phyloP scores from a whole-genome alignment of 2,797 vertebrate genomes.

The Morus bassanus region DNA sequence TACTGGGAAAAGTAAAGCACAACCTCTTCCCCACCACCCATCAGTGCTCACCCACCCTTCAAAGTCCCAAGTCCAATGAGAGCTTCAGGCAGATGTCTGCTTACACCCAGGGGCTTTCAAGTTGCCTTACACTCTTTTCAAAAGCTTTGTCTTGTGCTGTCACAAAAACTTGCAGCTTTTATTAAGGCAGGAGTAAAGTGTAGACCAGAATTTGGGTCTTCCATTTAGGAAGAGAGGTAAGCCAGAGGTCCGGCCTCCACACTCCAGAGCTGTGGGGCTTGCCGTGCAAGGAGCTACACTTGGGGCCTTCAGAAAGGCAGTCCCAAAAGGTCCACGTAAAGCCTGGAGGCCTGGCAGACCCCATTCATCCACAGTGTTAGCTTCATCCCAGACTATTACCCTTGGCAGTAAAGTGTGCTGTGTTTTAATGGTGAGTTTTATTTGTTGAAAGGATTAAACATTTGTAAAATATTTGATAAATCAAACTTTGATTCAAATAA shows the following conservation, averaged over 20 bases:
- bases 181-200: background rate
- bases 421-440: background rate
- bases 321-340: background rate
- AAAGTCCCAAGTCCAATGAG: background rate
- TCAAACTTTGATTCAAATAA: background rate
- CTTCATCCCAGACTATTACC: background rate
- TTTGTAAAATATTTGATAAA: slow-evolving; percentile 5
- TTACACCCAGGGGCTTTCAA: background rate
- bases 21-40: background rate
- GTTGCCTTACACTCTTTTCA: background rate
- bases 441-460: slow-evolving; percentile 16
- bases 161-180: background rate
- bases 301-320: background rate
- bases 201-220: background rate
- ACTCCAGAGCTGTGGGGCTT: background rate
- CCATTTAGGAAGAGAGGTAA: background rate
- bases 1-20: background rate
- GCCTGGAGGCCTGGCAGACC: background rate
- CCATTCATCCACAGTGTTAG: background rate
- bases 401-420: background rate
- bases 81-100: background rate
- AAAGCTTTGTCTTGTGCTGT: background rate
- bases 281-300: background rate
- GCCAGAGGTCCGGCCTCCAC: background rate
- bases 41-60: background rate